Base-by-base conservation (phyloP, 2,888 invertebrate genomes). In the Lochmaea capreae region DNA sequence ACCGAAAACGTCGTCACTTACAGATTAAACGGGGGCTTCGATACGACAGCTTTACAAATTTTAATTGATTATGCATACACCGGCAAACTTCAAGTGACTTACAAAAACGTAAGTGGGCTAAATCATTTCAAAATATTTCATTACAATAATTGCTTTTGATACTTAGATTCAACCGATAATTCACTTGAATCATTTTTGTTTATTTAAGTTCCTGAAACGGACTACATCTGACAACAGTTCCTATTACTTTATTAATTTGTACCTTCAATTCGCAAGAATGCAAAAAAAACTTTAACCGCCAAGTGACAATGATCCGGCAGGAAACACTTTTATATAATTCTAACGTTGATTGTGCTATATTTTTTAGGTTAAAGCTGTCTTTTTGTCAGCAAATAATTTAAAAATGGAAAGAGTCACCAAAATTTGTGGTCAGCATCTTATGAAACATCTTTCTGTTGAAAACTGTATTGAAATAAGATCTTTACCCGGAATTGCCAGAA, bases 31-130 rank as follows among this genome's bases (percentile, higher is more conserved):
- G 91, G 91, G 16, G 90, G 90, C 57, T 88, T 93, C 76, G 92
- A 93, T 81, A 90, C 89, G 81, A 90, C 89, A 62, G 93, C 94
- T 65, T 89, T 96, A 83, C 92, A 93, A 80, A 90, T 92, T 77
- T 89, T 96, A 61, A 91, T 96, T 63, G 93, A 95, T 84, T 96
- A 93, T 88, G 94, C 94, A 65, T 97, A 96, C 88, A 95, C 95
- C 16, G 92, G 94, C 42, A 91, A 91, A 87, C 85, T 91, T 79
- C 87, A 87, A 75, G 90, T 90, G 76, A 88, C 88, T 71, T 87
- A 89, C 76, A 83, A 83, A 61, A 88, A 88, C 78, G 91, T 88
- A 79, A 78, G 76, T 67, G 69, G 12, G 43, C 12, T 43, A 43
- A 43, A 43, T 43, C 1, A 43, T 43, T 43, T 43, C 2, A 43